Percentiles rank a stretch among this genome's conserved stretches.
Evolutionary conservation across 1,140 invertebrate species (phyloP).

Genomic region (Heliothis subflexa): DNA sequence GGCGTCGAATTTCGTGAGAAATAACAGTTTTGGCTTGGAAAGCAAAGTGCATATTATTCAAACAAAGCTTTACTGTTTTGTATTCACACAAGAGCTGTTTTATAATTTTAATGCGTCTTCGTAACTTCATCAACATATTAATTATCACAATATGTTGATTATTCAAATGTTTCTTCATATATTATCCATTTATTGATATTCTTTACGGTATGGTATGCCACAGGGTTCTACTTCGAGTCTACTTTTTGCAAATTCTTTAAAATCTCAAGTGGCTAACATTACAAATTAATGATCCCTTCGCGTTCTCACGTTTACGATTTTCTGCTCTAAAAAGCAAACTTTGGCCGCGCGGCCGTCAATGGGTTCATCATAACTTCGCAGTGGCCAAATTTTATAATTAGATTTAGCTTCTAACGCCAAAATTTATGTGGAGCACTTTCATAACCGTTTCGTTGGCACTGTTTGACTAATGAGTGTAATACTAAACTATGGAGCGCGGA

Average conservation of each 20-base stretch:
- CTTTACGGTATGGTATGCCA: conserved; percentile 4
- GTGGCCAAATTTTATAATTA: conserved; percentile 74
- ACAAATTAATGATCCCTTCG: conserved; percentile 26
- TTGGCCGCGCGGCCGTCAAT: conserved; percentile 28
- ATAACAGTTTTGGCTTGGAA: conserved; percentile 38
- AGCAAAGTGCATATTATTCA: conserved; percentile 31
- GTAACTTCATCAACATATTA: not conserved
- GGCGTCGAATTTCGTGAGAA: conserved; percentile 49
- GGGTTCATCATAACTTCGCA: conserved; percentile 50
- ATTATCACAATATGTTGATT: conserved; percentile 20
- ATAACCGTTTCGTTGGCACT: conserved; percentile 55
- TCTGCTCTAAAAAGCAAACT: conserved; percentile 32
- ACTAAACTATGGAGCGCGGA: conserved; percentile 41
- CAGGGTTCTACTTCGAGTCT: not conserved
- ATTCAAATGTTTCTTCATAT: conserved; percentile 23
- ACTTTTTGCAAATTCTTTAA: not conserved
- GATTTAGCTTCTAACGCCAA: conserved; percentile 55
- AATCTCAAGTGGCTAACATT: not conserved
- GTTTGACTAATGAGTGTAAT: conserved; percentile 50
- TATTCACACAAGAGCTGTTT: conserved; percentile 36
- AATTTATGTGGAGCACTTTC: conserved; percentile 59
- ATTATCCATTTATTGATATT: conserved; percentile 6
- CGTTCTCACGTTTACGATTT: conserved; percentile 25
- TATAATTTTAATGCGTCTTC: conserved; percentile 31
- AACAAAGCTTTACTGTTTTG: conserved; percentile 44